Base-by-base conservation (phyloP, 2,797 vertebrate species). In the Ammospiza maritima region DNA sequence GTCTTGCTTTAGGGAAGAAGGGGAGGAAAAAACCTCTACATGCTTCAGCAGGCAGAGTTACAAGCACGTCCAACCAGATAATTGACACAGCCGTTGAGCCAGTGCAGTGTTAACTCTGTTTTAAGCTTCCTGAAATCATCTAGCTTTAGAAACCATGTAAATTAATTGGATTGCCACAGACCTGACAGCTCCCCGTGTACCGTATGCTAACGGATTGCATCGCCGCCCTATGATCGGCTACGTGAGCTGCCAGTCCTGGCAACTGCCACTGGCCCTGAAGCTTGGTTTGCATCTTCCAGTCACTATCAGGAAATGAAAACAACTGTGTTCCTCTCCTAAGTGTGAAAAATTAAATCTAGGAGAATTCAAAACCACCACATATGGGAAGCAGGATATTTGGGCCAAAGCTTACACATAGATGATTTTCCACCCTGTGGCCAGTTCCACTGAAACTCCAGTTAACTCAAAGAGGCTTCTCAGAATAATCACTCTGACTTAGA, bases 101-200 rank as follows among this genome's bases (percentile, higher is more conserved):
- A 91, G 83, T 79, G 38, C 82, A 73, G 82, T 47, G 93, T 78
- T 95, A 96, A 89, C 87, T 95, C 85, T 93, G 87, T 88, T 96
- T 96, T 95, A 93, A 95, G 93, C 89, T 94, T 93, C 82, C 81
- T 94, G 76, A 93, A 93, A 97, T 91, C 93, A 88, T 89, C 85
- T 54, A 67, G 85, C 86, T 84, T 93, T 90, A 95, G 71, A 85
- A 95, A 91, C n/a, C 89, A 83, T 90, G 96, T 95, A 82, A 93
- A 56, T 94, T 97, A 96, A 97, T 97, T 97, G 94, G 91, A 95
- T 95, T 96, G 93, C 87, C 85, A 62, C 88, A 85, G 93, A 86
- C 72, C 82, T 94, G 91, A 89, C 95, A 95, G 90, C 72, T 91
- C 73, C 64, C 58, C 0, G 1, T 62, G 78, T 83, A 65, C 60